Conservation (phyloP, 2,888 invertebrate species). For the Geophilus truncorum region DNA sequence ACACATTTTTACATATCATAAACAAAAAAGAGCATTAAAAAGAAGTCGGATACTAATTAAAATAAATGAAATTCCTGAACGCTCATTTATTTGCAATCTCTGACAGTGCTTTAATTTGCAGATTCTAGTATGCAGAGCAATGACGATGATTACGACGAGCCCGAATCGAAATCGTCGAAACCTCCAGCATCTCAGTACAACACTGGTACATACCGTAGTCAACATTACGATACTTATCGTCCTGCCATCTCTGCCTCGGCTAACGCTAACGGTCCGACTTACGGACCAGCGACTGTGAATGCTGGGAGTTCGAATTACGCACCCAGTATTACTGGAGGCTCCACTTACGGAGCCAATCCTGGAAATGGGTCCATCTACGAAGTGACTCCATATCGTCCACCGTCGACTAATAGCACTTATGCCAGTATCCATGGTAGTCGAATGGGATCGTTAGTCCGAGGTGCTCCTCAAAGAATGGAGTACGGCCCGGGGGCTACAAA, state of each 20-base stretch:
- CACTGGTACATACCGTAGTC: conserved; percentile 32
- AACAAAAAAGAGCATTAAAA: not conserved
- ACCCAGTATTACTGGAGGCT: conserved; percentile 19
- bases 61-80: not conserved
- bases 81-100: not conserved
- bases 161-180: conserved; percentile 35
- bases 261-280: not conserved
- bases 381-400: conserved; percentile 31
- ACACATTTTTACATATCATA: not conserved
- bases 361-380: conserved; percentile 34
- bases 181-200: conserved; percentile 22
- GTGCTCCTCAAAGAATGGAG: conserved; percentile 35
- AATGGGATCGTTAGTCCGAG: conserved; percentile 31
- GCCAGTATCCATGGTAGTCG: conserved; percentile 37
- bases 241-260: conserved; percentile 34
- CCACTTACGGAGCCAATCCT: not conserved
- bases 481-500: conserved; percentile 36
- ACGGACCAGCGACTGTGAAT: not conserved
- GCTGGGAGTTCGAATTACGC: conserved; percentile 30
- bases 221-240: conserved; percentile 39
- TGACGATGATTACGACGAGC: conserved; percentile 37
- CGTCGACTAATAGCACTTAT: conserved; percentile 34
- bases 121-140: conserved; percentile 37
- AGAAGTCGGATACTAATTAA: not conserved
- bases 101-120: not conserved